Evolutionary conservation across 2,113 vertebrate genomes (phyloP).

Genomic region (Alosa alosa): DNA sequence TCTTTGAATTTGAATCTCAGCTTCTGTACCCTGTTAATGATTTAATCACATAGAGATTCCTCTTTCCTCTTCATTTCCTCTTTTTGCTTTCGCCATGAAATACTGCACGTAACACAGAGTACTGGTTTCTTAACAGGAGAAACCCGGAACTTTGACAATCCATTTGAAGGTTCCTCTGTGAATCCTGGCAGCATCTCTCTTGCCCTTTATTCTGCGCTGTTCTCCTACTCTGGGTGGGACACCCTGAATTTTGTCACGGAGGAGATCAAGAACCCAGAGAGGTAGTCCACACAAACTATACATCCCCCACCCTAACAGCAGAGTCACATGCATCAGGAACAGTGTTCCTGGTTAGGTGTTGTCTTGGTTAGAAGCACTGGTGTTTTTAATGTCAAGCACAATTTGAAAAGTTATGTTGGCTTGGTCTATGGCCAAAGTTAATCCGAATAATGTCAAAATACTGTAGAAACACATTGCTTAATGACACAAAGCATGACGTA

Average conservation of each 20-base stretch:
- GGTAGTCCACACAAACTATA: conserved; percentile 53
- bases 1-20: too few species aligned
- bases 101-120: not conserved
- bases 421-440: too few species aligned
- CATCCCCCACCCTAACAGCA: not conserved
- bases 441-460: too few species aligned
- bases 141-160: conserved; percentile 70
- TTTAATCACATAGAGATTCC: not conserved
- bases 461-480: too few species aligned
- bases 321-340: too few species aligned
- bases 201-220: conserved; percentile 85
- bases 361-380: too few species aligned
- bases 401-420: too few species aligned
- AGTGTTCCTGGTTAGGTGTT: too few species aligned
- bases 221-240: conserved; percentile 87
- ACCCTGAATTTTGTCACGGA: conserved; percentile 86
- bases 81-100: not conserved
- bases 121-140: conserved; percentile 60
- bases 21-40: not conserved
- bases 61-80: not conserved
- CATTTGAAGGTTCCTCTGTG: conserved; percentile 75
- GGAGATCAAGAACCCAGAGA: conserved; percentile 83
- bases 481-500: too few species aligned
- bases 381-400: too few species aligned
- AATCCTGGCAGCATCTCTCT: conserved; percentile 75